Evolutionary conservation across 2,113 vertebrate genomes (phyloP), one percentile per base, ranked within the genome.

Genomic region (Caranx melampygus): DNA sequence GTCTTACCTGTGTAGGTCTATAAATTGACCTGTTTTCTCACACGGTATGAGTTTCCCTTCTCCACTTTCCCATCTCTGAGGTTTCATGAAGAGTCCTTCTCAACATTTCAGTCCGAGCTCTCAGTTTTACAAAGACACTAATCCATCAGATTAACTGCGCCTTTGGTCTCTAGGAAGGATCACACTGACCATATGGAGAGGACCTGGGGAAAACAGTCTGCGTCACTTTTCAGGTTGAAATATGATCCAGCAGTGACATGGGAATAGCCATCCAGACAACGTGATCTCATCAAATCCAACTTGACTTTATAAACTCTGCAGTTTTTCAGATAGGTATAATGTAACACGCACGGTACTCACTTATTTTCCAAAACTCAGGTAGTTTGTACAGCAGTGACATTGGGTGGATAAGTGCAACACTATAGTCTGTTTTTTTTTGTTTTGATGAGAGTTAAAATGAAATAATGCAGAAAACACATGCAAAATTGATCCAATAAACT

Each of bases 111-210:
- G 1, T 61, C 58, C 35, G 58, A 69, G 58, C 72, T 81, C 74
- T 54, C 20, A 12, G 26, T 55, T 69, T 58, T 40, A 64, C 51
- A 84, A 70, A 82, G 59, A 42, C 59, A 21, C 44, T 89, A 74
- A 89, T 85, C 79, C 75, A 18, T 63, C 45, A 71, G 87, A 89
- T 87, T 55, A 89, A 67, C 54, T 0, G 14, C 63, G 63, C 44
- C 68, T 82, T 84, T 71, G 72, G 78, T 82, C 51, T 60, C 0
- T 7, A 61, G 18, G 68, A 72, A 71, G 52, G 44, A 33, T 9
- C 3, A 12, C 3, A 42, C 51, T 69, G 66, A 58, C 63, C 75
- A 72, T 52, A 78, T 57, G 63, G 75, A 68, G 75, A 78, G 12
- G 18, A 80, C 67, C 76, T 31, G 33, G 47, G 72, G 59, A 65